phyloP scores from a whole-genome alignment of 2,113 vertebrate genomes.

The Strigops habroptila region DNA sequence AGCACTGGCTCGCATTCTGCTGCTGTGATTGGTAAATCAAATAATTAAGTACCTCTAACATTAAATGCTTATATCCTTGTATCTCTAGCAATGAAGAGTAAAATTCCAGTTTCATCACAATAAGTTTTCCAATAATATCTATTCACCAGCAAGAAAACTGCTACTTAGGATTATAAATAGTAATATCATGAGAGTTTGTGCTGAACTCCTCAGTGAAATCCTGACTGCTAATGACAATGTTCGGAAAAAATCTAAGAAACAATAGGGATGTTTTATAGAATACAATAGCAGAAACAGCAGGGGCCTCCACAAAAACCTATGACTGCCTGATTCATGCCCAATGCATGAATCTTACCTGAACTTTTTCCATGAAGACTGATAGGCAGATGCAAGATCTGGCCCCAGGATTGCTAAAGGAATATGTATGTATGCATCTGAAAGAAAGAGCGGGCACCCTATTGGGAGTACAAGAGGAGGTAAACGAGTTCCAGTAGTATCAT shows the following conservation, averaged over 20 bases:
- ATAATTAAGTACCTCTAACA: not conserved
- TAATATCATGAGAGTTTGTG: not conserved
- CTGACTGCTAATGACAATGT: not conserved
- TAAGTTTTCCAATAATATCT: not conserved
- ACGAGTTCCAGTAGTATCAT: not conserved
- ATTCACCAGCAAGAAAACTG: not conserved
- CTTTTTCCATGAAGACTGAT: not conserved
- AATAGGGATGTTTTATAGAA: not conserved
- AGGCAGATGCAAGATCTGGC: not conserved
- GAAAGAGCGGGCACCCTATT: not conserved
- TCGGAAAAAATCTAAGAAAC: not conserved
- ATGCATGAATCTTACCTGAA: not conserved
- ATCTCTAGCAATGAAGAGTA: not conserved
- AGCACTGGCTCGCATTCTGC: not conserved
- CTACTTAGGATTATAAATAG: not conserved
- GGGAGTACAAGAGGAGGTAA: not conserved
- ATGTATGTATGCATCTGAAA: not conserved
- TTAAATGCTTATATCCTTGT: not conserved
- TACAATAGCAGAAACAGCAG: not conserved
- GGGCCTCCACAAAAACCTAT: not conserved
- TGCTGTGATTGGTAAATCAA: not conserved
- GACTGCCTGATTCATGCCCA: not conserved
- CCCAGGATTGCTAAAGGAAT: not conserved
- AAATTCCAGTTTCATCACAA: not conserved
- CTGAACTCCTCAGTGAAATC: not conserved